These are phyloP conservation scores for Chaetorhynchus papuensis DNA, from an alignment of 2,113 vertebrate genomes.

Conservation along the genomic window DNA sequence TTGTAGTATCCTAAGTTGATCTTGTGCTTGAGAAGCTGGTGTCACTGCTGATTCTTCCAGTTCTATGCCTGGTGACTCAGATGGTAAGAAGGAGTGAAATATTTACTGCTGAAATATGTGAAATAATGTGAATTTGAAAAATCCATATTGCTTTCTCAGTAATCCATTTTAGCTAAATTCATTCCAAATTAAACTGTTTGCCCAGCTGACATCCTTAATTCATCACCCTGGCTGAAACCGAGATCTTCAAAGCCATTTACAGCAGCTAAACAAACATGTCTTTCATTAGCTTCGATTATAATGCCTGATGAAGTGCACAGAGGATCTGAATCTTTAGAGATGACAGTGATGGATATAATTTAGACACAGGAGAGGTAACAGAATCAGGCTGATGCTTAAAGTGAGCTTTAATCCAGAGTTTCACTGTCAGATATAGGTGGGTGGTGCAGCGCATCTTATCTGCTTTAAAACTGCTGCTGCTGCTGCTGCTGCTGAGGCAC, in stretches of 20 bases:
- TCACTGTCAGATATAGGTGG: not conserved
- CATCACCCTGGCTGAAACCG: not conserved
- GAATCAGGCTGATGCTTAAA: not conserved
- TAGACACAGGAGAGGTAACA: not conserved
- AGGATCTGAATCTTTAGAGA: not conserved
- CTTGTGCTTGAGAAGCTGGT: not conserved
- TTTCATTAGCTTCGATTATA: not conserved
- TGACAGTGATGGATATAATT: not conserved
- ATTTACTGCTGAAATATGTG: not conserved
- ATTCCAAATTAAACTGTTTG: conserved; percentile 21
- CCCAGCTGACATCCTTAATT: conserved; percentile 2
- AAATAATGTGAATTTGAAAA: not conserved
- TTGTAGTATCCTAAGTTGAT: not conserved
- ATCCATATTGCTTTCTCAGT: not conserved
- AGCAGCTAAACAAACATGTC: not conserved
- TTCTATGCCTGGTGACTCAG: not conserved
- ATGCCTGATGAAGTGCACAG: not conserved
- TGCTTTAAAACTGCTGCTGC: not conserved
- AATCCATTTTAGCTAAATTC: not conserved
- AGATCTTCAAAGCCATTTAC: not conserved
- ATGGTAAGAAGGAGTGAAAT: not conserved
- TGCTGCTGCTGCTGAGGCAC: not conserved
- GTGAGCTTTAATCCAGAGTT: not conserved
- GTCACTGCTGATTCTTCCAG: not conserved
- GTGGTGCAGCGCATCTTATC: not conserved